Conservation (phyloP, 2,113 vertebrate genomes). For the Osmerus mordax region DNA sequence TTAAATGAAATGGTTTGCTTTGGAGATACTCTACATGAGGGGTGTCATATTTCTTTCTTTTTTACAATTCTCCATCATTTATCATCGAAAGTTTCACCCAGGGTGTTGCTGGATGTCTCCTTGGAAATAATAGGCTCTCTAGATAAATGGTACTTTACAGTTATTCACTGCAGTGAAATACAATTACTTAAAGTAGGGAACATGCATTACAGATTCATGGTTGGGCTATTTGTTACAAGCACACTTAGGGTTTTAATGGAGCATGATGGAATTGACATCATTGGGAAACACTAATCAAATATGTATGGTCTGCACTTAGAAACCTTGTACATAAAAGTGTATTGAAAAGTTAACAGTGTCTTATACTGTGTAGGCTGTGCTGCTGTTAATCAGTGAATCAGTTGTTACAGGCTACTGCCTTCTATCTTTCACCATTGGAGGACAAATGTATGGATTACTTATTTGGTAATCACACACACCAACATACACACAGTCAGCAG, state of each 20-base stretch:
- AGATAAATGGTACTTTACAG: constrained; percentile 40
- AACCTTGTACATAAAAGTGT: constrained; percentile 19
- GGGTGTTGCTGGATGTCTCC: constrained; percentile 7
- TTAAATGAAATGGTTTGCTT: constrained; percentile 18
- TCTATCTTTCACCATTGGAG: too few relatives aligned
- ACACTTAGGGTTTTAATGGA: constrained; percentile 45
- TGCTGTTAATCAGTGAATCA: too few relatives aligned
- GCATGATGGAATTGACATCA: constrained; percentile 41
- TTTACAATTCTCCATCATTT: constrained; percentile 35
- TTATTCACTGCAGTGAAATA: constrained; percentile 47
- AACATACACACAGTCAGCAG: not conserved
- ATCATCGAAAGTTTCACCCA: constrained; percentile 27
- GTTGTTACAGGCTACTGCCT: too few relatives aligned
- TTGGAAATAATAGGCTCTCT: constrained; percentile 22
- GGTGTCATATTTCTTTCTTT: not conserved
- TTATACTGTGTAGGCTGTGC: constrained; percentile 2
- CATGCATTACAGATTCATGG: constrained; percentile 41
- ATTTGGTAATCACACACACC: not conserved
- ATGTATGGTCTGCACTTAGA: constrained; percentile 28
- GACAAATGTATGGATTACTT: too few relatives aligned
- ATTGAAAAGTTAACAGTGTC: constrained; percentile 9
- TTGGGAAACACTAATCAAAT: constrained; percentile 43
- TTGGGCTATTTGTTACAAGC: constrained; percentile 42
- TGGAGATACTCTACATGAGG: constrained; percentile 15
- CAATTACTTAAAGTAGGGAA: constrained; percentile 59